Base-by-base conservation (phyloP, 2,113 vertebrate genomes). In the Oceanites oceanicus region DNA sequence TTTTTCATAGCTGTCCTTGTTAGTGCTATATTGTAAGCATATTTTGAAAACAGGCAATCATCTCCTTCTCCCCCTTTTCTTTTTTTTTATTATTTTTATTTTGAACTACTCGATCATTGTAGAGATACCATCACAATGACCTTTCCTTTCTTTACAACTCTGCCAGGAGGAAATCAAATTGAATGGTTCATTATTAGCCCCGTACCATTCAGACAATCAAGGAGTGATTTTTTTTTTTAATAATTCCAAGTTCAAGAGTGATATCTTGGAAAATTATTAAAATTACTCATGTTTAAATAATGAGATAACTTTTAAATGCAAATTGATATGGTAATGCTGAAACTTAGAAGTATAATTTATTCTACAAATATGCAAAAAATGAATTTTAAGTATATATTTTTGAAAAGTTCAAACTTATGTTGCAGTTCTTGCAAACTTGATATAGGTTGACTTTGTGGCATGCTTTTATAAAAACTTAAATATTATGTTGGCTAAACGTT, bases 401-500 rank as follows among this genome's bases (percentile, higher is more conserved):
- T 90, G 20, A 85, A 86, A 77, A 94, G 65, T 76, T 88, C 59
- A 61, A 71, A 91, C 40, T 71, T 71, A 26, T 1, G 4, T 44
- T 91, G 74, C 36, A 77, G 23, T 65, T 93, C 83, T 90, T 80
- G 55, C 74, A 80, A 29, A 62, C 52, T 61, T 89, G n/a, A 94
- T 88, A 84, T 53, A 42, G 15, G 15, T 90, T 79, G 49, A 82
- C 68, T 94, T 94, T 90, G 86, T 89, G 87, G 32, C 4, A 5
- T 85, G 38, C 25, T 85, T 22, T 90, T 92, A 56, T 88, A 26
- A 62, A 90, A 91, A 70, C 79, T 45, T 49, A 45, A 94, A 86
- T 55, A 72, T 80, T 92, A 56, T 81, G 67, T 88, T 87, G 85
- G 72, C 86, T 97, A 95, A 96, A 96, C 44, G 25, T 87, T 93